Base-by-base conservation (phyloP, 2,797 vertebrate genomes). In the Lepidocolaptes lacrymiger region DNA sequence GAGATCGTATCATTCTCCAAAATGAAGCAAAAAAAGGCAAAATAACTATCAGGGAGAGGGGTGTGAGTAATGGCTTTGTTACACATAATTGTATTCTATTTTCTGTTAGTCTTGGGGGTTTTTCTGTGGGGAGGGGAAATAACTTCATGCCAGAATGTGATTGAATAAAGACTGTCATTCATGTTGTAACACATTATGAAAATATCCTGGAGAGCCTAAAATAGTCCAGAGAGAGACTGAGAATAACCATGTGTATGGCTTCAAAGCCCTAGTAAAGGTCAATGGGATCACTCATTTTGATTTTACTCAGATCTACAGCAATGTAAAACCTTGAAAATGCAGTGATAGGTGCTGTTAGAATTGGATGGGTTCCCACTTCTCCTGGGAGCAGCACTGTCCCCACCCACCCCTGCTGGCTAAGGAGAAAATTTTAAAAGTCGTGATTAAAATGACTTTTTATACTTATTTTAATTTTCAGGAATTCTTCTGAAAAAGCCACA, bases 171-270 rank as follows among this genome's bases (percentile, higher is more conserved):
- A 32, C 54, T 51, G 27, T 67, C 34, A 34, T 85, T 91, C 49
- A n/a, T 91, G 54, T 96, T 91, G 56, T 49, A 64, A 18, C n/a
- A 39, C 0, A 3, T 80, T 78, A 63, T 71, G 72, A 88, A 92
- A 95, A 92, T 87, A 83, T 51, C 64, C 68, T 62, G 23, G 54
- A 58, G 39, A 93, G 28, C 46, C 68, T 91, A 88, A 83, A 85
- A 61, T 62, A 80, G 27, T 68, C 58, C n/a, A 55, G 63, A 85
- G 67, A 43, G 55, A 86, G 39, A 34, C 59, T 51, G 5, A 58
- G 36, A 77, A 89, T 59, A 91, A 56, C 28, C 1, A 2, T 28
- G 14, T 76, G 15, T 39, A 2, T 63, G 49, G 23, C 51, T 85
- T 88, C 43, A 79, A 63, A 91, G 32, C 22, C 36, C 14, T 23